These are phyloP conservation scores for Crematogaster levior DNA, from an alignment of 2,888 invertebrate genomes.

Conservation along the genomic window DNA sequence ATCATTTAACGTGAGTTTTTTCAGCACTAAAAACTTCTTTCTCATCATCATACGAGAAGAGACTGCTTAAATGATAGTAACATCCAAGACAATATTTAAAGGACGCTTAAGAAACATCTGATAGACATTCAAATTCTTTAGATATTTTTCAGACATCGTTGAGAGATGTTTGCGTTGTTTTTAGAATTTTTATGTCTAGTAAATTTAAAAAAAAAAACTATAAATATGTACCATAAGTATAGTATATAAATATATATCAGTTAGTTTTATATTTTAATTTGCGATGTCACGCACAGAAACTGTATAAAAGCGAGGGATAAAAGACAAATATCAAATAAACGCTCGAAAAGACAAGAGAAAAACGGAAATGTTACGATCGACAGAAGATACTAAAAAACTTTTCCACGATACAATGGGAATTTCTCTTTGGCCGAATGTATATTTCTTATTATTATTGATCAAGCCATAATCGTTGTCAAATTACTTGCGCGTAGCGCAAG, in stretches of 20 bases:
- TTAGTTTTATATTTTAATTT: constrained; percentile 24
- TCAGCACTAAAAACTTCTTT: constrained; percentile 4
- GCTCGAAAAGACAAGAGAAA: constrained; percentile 12
- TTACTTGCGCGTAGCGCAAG: constrained; percentile 13
- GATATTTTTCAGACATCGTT: not conserved
- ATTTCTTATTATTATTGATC: constrained; percentile 23
- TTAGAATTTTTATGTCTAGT: constrained; percentile 9
- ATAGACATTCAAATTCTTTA: not conserved
- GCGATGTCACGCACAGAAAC: not conserved
- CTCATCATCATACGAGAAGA: not conserved
- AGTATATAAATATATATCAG: not conserved
- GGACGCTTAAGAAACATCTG: constrained; percentile 8
- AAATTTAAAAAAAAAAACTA: too few species aligned
- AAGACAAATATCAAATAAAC: constrained; percentile 10
- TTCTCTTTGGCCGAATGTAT: constrained; percentile 6
- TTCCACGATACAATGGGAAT: not conserved
- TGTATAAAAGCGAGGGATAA: constrained; percentile 19
- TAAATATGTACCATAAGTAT: too few species aligned
- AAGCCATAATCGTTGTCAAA: constrained; percentile 22
- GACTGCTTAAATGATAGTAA: constrained; percentile 7
- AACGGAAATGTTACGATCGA: constrained; percentile 3
- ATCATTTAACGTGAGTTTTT: not conserved
- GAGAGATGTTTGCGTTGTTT: not conserved
- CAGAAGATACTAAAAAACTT: not conserved
- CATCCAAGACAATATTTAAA: not conserved